Conservation (phyloP, 2,888 invertebrate species). For the Chymomyza procnemis region DNA sequence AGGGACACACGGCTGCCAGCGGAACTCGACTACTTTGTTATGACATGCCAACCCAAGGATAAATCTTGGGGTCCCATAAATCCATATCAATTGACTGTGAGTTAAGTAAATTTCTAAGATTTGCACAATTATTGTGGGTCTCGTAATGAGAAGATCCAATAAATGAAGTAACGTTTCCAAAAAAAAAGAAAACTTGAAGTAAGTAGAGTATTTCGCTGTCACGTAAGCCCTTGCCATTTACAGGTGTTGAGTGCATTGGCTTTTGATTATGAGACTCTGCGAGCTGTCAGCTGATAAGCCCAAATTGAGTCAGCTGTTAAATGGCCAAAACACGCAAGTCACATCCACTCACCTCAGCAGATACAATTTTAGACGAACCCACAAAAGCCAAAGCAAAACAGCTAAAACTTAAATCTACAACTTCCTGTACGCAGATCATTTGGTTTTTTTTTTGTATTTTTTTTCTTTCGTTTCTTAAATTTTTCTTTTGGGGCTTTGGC, state of each 20-base stretch:
- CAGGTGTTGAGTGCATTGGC: neutral
- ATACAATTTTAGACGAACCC: neutral
- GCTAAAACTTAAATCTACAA: slow-evolving; percentile 57
- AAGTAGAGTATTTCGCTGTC: too few species aligned
- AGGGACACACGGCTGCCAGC: too few species aligned
- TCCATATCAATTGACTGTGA: too few species aligned
- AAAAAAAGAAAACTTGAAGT: too few species aligned
- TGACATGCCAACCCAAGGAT: too few species aligned
- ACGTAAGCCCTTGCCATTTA: neutral
- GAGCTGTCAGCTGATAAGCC: neutral
- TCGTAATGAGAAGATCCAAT: too few species aligned
- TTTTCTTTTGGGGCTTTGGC: slow-evolving; percentile 15
- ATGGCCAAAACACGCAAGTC: neutral
- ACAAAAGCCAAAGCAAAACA: neutral
- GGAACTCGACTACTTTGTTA: too few species aligned
- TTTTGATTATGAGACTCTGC: neutral
- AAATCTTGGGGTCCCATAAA: too few species aligned
- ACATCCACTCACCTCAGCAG: slow-evolving; percentile 9
- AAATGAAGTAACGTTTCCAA: too few species aligned
- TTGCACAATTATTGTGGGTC: too few species aligned
- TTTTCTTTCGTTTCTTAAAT: slow-evolving; percentile 25
- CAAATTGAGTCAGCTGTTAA: neutral
- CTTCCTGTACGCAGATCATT: slow-evolving; percentile 61
- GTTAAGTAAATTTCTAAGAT: too few species aligned
- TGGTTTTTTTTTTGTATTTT: slow-evolving; percentile 12